These are phyloP conservation scores for Petrocephalus schoutedeni DNA, from an alignment of 2,797 vertebrate genomes.

Conservation along the genomic window DNA sequence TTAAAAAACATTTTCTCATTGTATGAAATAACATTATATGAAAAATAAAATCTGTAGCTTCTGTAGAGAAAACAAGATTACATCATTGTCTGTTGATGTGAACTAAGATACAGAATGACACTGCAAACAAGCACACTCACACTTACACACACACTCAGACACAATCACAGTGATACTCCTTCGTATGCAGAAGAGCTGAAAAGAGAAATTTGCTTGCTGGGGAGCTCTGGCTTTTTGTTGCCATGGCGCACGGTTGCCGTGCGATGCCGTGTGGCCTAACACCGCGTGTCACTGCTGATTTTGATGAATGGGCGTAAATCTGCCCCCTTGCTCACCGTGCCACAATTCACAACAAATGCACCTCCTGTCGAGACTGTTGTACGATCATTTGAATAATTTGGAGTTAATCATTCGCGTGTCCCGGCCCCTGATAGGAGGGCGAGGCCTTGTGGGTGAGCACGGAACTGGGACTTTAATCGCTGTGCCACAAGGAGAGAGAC, in stretches of 20 bases:
- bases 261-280: conserved; percentile 24
- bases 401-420: conserved; percentile 82
- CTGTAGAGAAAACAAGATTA: background rate
- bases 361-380: conserved; percentile 62
- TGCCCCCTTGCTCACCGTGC: conserved; percentile 47
- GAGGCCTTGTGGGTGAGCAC: conserved; percentile 68
- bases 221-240: conserved; percentile 6
- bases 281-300: conserved; percentile 58
- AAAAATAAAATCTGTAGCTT: background rate
- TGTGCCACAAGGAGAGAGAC: conserved; percentile 59
- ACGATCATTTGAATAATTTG: conserved; percentile 77
- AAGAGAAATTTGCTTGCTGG: background rate
- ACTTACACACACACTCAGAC: background rate
- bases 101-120: background rate
- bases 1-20: conserved; percentile 11
- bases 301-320: conserved; percentile 68
- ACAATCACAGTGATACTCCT: background rate
- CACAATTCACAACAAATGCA: conserved; percentile 66
- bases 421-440: conserved; percentile 64
- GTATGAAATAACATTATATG: background rate
- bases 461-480: conserved; percentile 72
- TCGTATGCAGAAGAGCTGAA: background rate
- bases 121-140: background rate
- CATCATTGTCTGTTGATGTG: background rate
- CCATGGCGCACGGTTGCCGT: conserved; percentile 30